Conservation (phyloP, 2,888 invertebrate genomes). For the Drosophila atripex region DNA sequence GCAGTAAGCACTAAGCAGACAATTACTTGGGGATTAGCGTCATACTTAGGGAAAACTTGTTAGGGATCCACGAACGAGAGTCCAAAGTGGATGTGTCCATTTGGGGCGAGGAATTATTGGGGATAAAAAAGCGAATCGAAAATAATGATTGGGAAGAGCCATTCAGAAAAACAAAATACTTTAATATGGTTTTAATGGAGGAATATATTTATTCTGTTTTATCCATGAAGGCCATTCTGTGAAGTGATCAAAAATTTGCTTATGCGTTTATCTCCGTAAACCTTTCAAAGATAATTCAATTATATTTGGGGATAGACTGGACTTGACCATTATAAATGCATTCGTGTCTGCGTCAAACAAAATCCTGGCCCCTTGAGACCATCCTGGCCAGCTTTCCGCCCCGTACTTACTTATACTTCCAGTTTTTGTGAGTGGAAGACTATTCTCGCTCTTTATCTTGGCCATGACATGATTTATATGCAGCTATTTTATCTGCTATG, state of each 20-base stretch:
- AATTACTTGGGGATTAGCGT: constrained; percentile 74
- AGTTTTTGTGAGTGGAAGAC: constrained; percentile 22
- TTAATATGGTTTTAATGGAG: background rate
- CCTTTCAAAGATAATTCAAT: constrained; percentile 51
- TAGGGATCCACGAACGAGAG: constrained; percentile 12
- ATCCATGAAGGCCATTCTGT: background rate
- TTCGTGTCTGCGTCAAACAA: constrained; percentile 42
- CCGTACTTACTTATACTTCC: constrained; percentile 7
- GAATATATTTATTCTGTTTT: background rate
- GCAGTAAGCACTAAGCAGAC: constrained; percentile 64
- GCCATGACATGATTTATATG: constrained; percentile 72
- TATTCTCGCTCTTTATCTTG: constrained; percentile 71
- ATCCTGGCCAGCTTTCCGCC: constrained; percentile 5
- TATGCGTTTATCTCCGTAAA: background rate
- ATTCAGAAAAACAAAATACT: background rate
- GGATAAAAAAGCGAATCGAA: background rate
- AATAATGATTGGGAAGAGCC: background rate
- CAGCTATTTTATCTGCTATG: constrained; percentile 62
- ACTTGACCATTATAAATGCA: constrained; percentile 40
- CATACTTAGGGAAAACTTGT: constrained; percentile 23
- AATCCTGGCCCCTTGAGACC: constrained; percentile 8
- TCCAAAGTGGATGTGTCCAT: constrained; percentile 1
- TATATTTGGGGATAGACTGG: constrained; percentile 38
- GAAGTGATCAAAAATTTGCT: background rate
- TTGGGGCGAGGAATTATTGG: background rate